Evolutionary conservation across 2,797 vertebrate species (phyloP), one percentile per base, ranked within the genome.

Genomic region (Merluccius polli): DNA sequence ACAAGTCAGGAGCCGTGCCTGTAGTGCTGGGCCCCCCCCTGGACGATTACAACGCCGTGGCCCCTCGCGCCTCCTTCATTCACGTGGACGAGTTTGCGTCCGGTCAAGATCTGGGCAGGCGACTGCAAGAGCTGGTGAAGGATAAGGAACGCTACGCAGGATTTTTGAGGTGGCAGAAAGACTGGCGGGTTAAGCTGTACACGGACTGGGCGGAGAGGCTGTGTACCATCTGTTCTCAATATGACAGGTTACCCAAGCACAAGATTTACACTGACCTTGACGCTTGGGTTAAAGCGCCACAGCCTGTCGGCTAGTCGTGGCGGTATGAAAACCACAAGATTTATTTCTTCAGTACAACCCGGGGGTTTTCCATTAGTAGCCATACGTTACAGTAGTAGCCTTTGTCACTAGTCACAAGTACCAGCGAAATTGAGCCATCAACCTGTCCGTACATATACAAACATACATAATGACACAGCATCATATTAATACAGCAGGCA

Each of bases 71-170:
- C 0, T 95, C 97, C 30, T 99, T 98, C 73, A 94, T 99, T 73
- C 98, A 99, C 0, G 88, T 98, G 0, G 91, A 97, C 0, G 94
- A 98, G 74, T 99, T 99, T 70, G 1, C 76, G 1, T 95, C 97
- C 0, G 12, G 88, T 3, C 84, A 81, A 0, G 92, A 94, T 12
- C 88, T 99, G 68, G 95, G 92, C 0, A n/a, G 32, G 0, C 94
- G 93, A 84, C 89, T 99, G 2, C 72, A 72, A 7, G 30, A 87
- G 70, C 87, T 98, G 71, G 83, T 83, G 5, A 8, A 69, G 3
- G 95, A 96, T 15, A 73, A 86, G 21, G 90, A 90, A 67, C 83
- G 27, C 8, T 99, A 99, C 63, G 74, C 0, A 1, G 81, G 89
- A 24, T 98, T 94, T 84, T 95, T 98, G 0, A 18, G 75, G 0